Evolutionary conservation across 2,888 invertebrate genomes (phyloP).

Genomic region (Spodoptera littoralis): DNA sequence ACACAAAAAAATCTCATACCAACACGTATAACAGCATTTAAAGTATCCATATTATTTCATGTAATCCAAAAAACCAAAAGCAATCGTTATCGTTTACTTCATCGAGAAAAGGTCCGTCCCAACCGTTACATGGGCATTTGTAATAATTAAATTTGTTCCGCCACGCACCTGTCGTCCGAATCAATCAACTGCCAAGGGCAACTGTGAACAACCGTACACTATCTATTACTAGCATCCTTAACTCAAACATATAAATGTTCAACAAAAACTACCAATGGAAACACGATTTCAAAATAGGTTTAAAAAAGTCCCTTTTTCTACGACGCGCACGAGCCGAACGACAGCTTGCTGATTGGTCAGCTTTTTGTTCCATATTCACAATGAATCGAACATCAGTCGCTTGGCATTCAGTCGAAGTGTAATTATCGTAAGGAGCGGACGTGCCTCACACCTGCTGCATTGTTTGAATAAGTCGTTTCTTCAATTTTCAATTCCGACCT

Average conservation of each 20-base stretch:
- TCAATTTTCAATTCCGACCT: constrained; percentile 26
- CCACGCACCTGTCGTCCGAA: constrained; percentile 63
- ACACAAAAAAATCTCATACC: too few relatives aligned
- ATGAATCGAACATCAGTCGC: constrained; percentile 58
- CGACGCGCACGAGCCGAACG: constrained; percentile 77
- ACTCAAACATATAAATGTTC: constrained; percentile 13
- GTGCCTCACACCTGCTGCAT: constrained; percentile 72
- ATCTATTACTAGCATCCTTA: constrained; percentile 37
- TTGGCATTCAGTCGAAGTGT: constrained; percentile 61
- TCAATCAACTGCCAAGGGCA: constrained; percentile 51
- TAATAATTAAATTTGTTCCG: constrained; percentile 58
- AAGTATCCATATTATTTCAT: background rate
- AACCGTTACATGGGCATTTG: constrained; percentile 44
- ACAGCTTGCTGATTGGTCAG: constrained; percentile 74
- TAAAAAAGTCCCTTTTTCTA: constrained; percentile 30
- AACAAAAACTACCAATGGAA: constrained; percentile 27
- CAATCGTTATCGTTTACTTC: constrained; percentile 10
- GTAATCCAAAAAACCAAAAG: background rate
- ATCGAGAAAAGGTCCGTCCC: constrained; percentile 20
- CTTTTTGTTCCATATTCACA: constrained; percentile 79
- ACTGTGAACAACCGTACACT: constrained; percentile 48
- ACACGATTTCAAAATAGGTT: constrained; percentile 58
- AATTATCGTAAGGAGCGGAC: constrained; percentile 67
- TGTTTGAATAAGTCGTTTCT: constrained; percentile 51
- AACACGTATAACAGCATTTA: too few relatives aligned